Base-by-base conservation (phyloP, 64 coral and sea anemone species). In the Porites lutea region DNA sequence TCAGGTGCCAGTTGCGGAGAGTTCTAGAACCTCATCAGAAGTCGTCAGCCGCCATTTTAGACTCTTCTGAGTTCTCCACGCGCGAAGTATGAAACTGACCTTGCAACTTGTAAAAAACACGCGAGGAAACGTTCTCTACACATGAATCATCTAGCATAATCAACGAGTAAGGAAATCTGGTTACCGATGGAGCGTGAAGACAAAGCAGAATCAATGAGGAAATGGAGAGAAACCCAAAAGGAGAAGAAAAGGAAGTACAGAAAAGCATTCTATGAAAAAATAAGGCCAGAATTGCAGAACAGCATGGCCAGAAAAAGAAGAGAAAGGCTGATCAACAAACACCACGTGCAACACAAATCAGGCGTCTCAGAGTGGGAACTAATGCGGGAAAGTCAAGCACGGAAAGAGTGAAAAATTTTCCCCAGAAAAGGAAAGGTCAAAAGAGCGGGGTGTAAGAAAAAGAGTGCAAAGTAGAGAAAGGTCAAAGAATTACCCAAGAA, bases 181-280 rank as follows among this genome's bases (percentile, higher is more conserved):
- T 43, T 78, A 13, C 13, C 55, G 64, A 65, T 78, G 72, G 57
- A 89, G 68, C 46, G 44, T 44, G 51, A 43, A 51, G 65, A 44
- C 43, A 89, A 89, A 65, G 58, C 37, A 77, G 74, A 89, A 77
- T 65, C 54, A 89, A 89, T 78, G 64, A 86, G 43, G 65, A 88
- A 20, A 43, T 88, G 71, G 68, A 74, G 71, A 88, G 14, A 88
- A 76, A 54, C 59, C 44, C 15, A 88, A 64, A 76, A 88, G 48
- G 22, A 74, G 27, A 74, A 74, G 71, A 64, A 64, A 64, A 64
- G 15, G 61, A 14, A 6, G 12, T 66, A 10, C 13, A 66, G 18
- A 16, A 66, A 66, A 13, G 18, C 13, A 66, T 13, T 3, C 10
- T 64, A 4, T 13, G 63, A 16, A 66, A 66, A 66, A 66, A 66